Conservation (phyloP, 2,113 vertebrate genomes). For the Pelobates fuscus region DNA sequence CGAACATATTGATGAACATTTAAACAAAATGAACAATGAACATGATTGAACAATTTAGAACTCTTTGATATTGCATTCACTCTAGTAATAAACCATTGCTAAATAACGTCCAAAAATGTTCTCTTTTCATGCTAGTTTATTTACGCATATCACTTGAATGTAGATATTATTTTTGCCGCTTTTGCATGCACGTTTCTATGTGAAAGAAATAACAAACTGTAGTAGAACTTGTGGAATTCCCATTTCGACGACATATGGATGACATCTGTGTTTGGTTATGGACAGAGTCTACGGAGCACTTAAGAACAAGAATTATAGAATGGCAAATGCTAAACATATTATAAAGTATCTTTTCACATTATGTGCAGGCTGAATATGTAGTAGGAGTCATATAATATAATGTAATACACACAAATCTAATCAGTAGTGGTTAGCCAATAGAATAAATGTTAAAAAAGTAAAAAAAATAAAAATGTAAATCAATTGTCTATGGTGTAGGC, state of each 20-base stretch:
- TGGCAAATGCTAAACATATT: neutral
- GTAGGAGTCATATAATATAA: too few species aligned
- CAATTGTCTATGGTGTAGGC: too few species aligned
- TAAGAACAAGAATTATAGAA: conserved; percentile 4
- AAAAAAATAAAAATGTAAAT: too few species aligned
- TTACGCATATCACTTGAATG: conserved; percentile 5
- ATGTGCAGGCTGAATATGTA: neutral
- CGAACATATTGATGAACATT: too few species aligned
- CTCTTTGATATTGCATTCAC: too few species aligned
- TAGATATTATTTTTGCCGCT: neutral
- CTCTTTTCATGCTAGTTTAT: neutral
- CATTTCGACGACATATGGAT: conserved; percentile 68
- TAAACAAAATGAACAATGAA: too few species aligned
- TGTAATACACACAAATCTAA: too few species aligned
- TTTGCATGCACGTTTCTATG: conserved; percentile 57
- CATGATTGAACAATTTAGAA: too few species aligned
- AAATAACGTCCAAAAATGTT: neutral
- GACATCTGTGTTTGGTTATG: conserved; percentile 61
- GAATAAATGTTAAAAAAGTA: too few species aligned
- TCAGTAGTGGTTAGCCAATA: too few species aligned
- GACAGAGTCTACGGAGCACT: neutral
- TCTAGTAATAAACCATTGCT: too few species aligned
- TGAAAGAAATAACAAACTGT: conserved; percentile 56
- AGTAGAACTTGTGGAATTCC: conserved; percentile 54
- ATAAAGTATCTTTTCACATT: neutral